Conservation (phyloP, 2,888 invertebrate genomes). For the Eugnorisma glareosa region DNA sequence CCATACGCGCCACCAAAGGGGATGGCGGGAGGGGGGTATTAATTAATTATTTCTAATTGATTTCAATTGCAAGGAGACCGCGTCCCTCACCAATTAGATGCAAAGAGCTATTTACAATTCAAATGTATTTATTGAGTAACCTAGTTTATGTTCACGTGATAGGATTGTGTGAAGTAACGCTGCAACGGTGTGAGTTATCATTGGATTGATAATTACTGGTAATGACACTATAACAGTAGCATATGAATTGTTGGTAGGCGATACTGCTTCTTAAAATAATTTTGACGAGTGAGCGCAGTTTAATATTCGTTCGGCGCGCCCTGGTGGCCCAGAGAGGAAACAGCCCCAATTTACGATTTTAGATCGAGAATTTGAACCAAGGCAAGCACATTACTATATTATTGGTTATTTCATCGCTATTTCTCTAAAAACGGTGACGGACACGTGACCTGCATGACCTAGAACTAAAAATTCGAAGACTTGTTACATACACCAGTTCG, state of each 20-base stretch:
- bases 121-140: conserved; percentile 59
- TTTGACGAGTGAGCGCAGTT: not conserved
- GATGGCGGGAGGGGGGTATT: conserved; percentile 11
- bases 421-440: not conserved
- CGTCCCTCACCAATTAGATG: conserved; percentile 59
- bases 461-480: too few species aligned
- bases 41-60: conserved; percentile 63
- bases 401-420: not conserved
- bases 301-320: not conserved
- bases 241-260: not conserved
- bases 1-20: conserved; percentile 15
- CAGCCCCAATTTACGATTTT: not conserved
- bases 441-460: not conserved
- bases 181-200: not conserved
- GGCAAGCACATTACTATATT: too few species aligned
- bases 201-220: conserved; percentile 12
- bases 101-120: conserved; percentile 61
- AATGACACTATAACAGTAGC: not conserved
- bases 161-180: conserved; percentile 25
- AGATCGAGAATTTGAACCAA: not conserved
- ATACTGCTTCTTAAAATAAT: not conserved
- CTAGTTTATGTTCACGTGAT: conserved; percentile 57
- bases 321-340: not conserved
- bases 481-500: not conserved
- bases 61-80: conserved; percentile 57